Base-by-base conservation (phyloP, 2,888 invertebrate genomes). In the Andrena bucephala region DNA sequence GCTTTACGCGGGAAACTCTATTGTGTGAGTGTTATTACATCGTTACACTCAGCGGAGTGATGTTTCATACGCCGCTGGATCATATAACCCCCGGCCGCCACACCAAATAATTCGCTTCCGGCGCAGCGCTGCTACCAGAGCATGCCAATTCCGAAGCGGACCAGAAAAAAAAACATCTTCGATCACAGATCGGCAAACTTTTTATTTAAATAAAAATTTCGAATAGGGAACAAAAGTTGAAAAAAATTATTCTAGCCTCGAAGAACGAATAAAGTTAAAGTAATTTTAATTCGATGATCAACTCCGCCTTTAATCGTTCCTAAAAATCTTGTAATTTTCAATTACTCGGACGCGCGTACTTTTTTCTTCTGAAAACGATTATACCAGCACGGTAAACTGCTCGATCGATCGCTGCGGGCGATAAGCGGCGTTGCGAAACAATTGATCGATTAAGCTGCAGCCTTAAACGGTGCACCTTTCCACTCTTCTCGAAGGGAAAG, bases 21-120 rank as follows among this genome's bases (percentile, higher is more conserved):
- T 79, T 67, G 72, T 24, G 57, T 74, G 73, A 70, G 71, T 68
- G 81, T 81, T 74, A 78, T 83, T 83, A 68, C 79, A 75, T 77
- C 72, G 72, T 77, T 83, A 77, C 69, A 85, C 59, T 69, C 42
- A 42, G 75, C 66, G 67, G 75, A 82, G 77, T 60, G 59, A 60
- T 77, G 77, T 75, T 83, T 68, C 50, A 63, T 69, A 73, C 70
- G 59, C 72, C 27, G n/a, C 16, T 54, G 77, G 70, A 72, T 76
- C 74, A 83, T 74, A 62, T 74, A 70, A 81, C 81, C 78, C 42
- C 81, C 76, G 74, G 68, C 67, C 75, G 79, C 73, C 84, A 79
- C 85, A 80, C 83, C 75, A 90, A 90, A 91, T 88, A 86, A 83
- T 88, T 87, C 66, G 71, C 85, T 89, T 89, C 88, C 89, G 85